Base-by-base conservation (phyloP, 2,113 vertebrate genomes). In the Micronisus gabar region DNA sequence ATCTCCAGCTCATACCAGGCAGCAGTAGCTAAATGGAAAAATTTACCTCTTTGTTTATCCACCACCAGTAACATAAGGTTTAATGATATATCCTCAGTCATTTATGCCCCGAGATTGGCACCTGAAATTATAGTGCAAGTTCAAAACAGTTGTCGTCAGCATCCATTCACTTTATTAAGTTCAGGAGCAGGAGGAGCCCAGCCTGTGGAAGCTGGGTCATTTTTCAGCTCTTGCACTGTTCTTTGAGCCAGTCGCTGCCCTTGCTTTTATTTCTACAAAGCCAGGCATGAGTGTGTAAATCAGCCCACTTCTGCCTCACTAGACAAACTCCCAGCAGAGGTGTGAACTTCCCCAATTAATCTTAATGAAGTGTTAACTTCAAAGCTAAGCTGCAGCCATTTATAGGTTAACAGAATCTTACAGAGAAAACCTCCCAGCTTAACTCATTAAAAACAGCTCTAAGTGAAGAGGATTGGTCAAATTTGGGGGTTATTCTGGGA, bases 341-440 rank as follows among this genome's bases (percentile, higher is more conserved):
- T 95, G 97, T 80, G 94, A 97, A 97, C 97, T 95, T 96, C 93
- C 95, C 93, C 93, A 96, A 96, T 97, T 97, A 97, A 97, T 95
- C 97, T 97, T 96, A 95, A 97, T 92, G 96, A 97, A 97, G 94
- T 97, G 97, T 95, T 96, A 97, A 97, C 96, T 96, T 97, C 96
- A 97, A 97, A 96, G 96, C 88, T 41, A 86, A 68, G 65, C 81
- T 95, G 72, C 75, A 95, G 81, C 91, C 91, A 87, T 96, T 97
- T 95, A 87, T 95, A 95, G 88, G 86, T 95, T 97, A 95, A 89
- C 70, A 95, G 91, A 95, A 79, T 65, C 76, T 81, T 89, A 79
- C 23, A 82, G 81, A 52, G 76, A 93, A 93, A 75, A 36, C 68
- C 88, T 95, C 88, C 91, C 93, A 93, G 83, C 34, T 92, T 91